Evolutionary conservation across 2,888 invertebrate genomes (phyloP).

Genomic region (Chloroclysta siterata): DNA sequence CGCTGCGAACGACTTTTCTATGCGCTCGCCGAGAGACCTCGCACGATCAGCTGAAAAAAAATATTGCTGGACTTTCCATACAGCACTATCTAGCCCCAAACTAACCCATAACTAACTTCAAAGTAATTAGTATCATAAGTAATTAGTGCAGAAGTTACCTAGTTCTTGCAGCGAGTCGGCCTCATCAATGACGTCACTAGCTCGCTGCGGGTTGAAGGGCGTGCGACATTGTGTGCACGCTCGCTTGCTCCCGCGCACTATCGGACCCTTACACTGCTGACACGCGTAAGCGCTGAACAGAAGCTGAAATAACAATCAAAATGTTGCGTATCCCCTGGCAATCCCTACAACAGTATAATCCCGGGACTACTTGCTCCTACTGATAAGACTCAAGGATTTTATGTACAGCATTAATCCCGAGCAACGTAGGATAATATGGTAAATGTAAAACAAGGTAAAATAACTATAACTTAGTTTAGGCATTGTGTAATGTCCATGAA

Average conservation of each 20-base stretch:
- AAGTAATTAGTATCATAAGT: no score
- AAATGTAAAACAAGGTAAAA: no score
- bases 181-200: constrained; percentile 55
- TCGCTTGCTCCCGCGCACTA: constrained; percentile 53
- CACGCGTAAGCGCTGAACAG: constrained; percentile 75
- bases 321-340: constrained; percentile 32
- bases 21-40: constrained; percentile 48
- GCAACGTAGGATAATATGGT: no score
- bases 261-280: constrained; percentile 72
- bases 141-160: constrained; percentile 45
- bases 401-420: no score
- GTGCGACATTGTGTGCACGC: constrained; percentile 67
- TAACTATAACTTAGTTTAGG: no score
- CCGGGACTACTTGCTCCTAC: no score
- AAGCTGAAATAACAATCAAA: constrained; percentile 49
- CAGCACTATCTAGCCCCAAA: no score
- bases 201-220: constrained; percentile 57
- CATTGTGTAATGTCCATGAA: no score
- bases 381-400: no score
- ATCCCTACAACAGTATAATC: no score
- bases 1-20: constrained; percentile 56
- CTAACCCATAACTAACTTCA: no score
- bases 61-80: background rate
- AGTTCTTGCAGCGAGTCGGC: constrained; percentile 62
- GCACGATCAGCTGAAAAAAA: constrained; percentile 55